Evolutionary conservation across 2,888 invertebrate species (phyloP), one percentile per base, ranked within the genome.

Genomic region (Eristalis arbustorum): DNA sequence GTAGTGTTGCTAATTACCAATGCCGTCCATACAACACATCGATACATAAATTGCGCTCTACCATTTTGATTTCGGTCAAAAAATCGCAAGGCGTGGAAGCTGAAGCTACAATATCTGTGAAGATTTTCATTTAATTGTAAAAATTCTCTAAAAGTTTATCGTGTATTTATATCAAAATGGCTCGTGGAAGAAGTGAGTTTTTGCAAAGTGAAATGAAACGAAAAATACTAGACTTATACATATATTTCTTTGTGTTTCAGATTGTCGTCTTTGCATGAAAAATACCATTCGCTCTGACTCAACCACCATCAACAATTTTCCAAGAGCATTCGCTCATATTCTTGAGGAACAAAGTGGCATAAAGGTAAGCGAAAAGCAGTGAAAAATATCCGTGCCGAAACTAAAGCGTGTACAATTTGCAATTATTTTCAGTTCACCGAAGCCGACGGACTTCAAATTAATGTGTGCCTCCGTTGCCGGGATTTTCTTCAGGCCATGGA

Each of bases 401-500:
- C 18, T 49, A n/a, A 49, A 49, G 49, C 1, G n/a, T 10, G 49
- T 6, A 18, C 5, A 18, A 18, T 49, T 18, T 37, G 11, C 37
- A 13, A 31, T 10, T 31, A 4, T 31, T 72, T 67, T 3, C 63
- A 75, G 75, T 81, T 81, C 23, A 64, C 74, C 11, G 22, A 87
- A 37, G 64, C 67, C 8, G 83, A 83, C 8, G 56, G 66, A 6
- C 69, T 75, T 37, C 71, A 87, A 3, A 74, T 87, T 49, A 22
- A 57, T 0, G 64, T 87, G 57, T 87, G 87, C 34, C 0, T 40
- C 25, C 62, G 78, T 31, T 87, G 87, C 72, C 22, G 42, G 2
- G 37, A 83, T 28, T 87, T 83, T 18, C 71, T 87, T 6, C 78
- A 83, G 22, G 75, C 74, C n/a, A 87, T 87, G 87, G 87, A 87